Base-by-base conservation (phyloP, 2,797 vertebrate genomes). In the Danio kyathit region DNA sequence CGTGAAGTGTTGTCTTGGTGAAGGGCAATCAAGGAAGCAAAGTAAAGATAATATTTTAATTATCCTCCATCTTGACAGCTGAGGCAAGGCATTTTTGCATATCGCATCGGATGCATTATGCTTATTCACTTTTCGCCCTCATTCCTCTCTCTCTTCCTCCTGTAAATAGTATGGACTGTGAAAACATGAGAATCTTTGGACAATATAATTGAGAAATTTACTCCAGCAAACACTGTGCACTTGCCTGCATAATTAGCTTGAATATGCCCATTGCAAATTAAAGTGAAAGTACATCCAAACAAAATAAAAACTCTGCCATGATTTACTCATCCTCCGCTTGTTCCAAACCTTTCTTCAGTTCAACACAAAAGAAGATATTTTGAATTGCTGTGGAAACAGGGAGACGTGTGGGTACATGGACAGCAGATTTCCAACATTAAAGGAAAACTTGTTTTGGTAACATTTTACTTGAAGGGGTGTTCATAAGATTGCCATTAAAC, bases 41-140 rank as follows among this genome's bases (percentile, higher is more conserved):
- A 77, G 88, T 69, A 88, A 88, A 88, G 87, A 88, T 88, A 87
- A 90, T 92, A 90, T 93, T 93, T 93, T 93, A 94, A 94, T 93
- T 93, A 93, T 89, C 87, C 86, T 85, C 83, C 89, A 83, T 88
- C 86, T 85, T 92, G 91, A 91, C 91, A 91, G 91, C 87, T 86
- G 87, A 91, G 87, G 89, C 89, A 82, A 86, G 65, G 84, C 85
- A 90, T 89, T 89, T 71, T 57, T 66, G 69, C 52, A 82, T 61
- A 77, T 78, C 64, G 64, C 56, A 5, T 74, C 69, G 59, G 41
- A 77, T 83, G 44, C 67, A 76, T 72, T 76, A 71, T 65, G 46
- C 79, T 66, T 71, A 60, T 69, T 80, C 6, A 7, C 29, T 43
- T 17, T 60, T 66, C 40, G 3, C 29, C 56, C 40, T 49, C 0